These are phyloP conservation scores for Prunella strophiata DNA, from an alignment of 2,797 vertebrate species.

Conservation along the genomic window DNA sequence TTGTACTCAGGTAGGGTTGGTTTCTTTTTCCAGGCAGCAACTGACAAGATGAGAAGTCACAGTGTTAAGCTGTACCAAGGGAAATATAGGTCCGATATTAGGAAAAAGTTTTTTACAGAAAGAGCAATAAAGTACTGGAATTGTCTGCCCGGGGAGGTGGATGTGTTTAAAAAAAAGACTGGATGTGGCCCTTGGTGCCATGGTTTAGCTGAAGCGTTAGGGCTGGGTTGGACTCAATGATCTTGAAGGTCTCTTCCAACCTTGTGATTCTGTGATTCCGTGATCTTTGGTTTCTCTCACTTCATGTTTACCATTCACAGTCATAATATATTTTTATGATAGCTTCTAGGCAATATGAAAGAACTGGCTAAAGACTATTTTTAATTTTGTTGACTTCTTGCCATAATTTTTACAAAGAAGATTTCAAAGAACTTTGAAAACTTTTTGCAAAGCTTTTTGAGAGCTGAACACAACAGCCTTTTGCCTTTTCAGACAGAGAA, in stretches of 20 bases:
- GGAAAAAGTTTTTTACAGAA: accelerated
- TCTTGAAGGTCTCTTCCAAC: background rate
- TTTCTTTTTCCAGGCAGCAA: background rate
- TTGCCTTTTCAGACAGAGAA: background rate
- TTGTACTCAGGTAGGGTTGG: accelerated
- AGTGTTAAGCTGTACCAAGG: accelerated
- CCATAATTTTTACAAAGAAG: background rate
- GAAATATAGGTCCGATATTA: background rate
- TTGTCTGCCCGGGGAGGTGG: accelerated
- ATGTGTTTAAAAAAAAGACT: background rate
- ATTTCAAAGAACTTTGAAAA: background rate
- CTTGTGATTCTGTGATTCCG: background rate
- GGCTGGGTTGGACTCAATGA: accelerated
- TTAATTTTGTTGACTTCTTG: background rate
- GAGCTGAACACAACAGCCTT: background rate
- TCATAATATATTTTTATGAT: background rate
- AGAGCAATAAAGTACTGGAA: background rate
- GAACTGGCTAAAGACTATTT: background rate
- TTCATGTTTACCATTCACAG: background rate
- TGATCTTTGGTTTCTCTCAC: background rate
- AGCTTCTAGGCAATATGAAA: background rate
- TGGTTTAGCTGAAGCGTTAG: too few relatives aligned
- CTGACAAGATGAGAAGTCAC: accelerated
- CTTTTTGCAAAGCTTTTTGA: background rate
- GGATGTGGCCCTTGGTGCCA: accelerated